phyloP scores from a whole-genome alignment of 2,888 invertebrate species.

The Nemapogon koenigi region DNA sequence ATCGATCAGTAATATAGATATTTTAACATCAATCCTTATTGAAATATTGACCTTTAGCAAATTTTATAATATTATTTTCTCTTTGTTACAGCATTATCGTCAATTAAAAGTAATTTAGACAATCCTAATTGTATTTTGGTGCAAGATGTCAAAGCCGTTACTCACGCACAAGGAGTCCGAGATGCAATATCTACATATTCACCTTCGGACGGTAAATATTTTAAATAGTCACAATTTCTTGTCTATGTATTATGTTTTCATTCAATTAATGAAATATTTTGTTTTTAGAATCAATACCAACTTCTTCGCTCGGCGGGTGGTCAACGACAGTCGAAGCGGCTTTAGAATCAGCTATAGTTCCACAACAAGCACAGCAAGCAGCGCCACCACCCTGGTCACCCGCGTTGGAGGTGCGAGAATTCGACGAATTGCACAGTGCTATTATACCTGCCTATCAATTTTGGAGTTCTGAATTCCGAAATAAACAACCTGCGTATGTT shows the following conservation, averaged over 20 bases:
- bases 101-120: constrained; percentile 89
- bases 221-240: constrained; percentile 5
- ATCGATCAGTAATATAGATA: not conserved
- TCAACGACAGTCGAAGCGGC: constrained; percentile 61
- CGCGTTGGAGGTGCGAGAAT: constrained; percentile 80
- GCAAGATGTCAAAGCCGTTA: constrained; percentile 87
- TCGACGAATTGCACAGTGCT: constrained; percentile 84
- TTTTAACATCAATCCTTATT: not conserved
- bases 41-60: not conserved
- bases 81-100: constrained; percentile 81
- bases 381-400: constrained; percentile 81
- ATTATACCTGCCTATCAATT: constrained; percentile 90
- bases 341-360: constrained; percentile 62
- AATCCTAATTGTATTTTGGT: constrained; percentile 89
- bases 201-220: constrained; percentile 48
- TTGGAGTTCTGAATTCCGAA: constrained; percentile 92
- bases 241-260: constrained; percentile 2
- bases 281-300: constrained; percentile 69
- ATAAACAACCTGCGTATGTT: constrained; percentile 89
- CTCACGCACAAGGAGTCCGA: constrained; percentile 84
- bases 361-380: constrained; percentile 75
- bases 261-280: constrained; percentile 13
- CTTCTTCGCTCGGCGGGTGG: constrained; percentile 53
- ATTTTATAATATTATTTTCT: constrained; percentile 16
- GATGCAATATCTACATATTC: constrained; percentile 68